Evolutionary conservation across 1,140 invertebrate genomes (phyloP).

Genomic region (Zaprionus davidi): DNA sequence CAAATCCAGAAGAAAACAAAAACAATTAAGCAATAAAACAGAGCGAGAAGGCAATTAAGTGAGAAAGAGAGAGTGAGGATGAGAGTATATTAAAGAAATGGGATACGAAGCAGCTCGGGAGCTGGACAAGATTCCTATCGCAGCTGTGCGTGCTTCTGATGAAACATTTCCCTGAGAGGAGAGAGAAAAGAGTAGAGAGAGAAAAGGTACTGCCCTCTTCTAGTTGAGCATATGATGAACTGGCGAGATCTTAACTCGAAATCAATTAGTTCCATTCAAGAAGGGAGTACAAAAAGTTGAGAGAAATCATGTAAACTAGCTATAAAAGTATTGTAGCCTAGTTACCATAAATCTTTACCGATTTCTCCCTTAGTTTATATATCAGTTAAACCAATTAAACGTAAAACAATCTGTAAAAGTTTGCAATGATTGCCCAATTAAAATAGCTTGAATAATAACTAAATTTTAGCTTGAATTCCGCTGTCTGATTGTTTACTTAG

Average conservation of each 20-base stretch:
- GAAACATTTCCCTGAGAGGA: slow-evolving; percentile 41
- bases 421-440: not conserved
- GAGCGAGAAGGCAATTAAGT: slow-evolving; percentile 10
- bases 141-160: slow-evolving; percentile 66
- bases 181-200: not conserved
- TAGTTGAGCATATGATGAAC: slow-evolving; percentile 1
- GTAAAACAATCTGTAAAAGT: not conserved
- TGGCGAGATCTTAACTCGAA: slow-evolving; percentile 10
- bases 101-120: slow-evolving; percentile 70
- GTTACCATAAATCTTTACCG: not conserved
- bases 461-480: slow-evolving; percentile 22
- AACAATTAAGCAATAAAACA: slow-evolving; percentile 79
- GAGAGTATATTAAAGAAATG: slow-evolving; percentile 44
- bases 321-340: not conserved
- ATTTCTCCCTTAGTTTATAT: not conserved
- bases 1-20: slow-evolving; percentile 45
- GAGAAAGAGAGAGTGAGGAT: slow-evolving; percentile 9
- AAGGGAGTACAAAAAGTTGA: not conserved
- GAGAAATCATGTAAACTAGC: not conserved
- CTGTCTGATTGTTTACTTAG: slow-evolving; percentile 13
- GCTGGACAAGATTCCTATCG: slow-evolving; percentile 62
- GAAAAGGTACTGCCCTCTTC: not conserved
- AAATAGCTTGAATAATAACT: slow-evolving; percentile 4
- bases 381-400: not conserved
- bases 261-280: slow-evolving; percentile 9